Conservation (phyloP, 1,140 invertebrate species). For the Drosophila leontia region DNA sequence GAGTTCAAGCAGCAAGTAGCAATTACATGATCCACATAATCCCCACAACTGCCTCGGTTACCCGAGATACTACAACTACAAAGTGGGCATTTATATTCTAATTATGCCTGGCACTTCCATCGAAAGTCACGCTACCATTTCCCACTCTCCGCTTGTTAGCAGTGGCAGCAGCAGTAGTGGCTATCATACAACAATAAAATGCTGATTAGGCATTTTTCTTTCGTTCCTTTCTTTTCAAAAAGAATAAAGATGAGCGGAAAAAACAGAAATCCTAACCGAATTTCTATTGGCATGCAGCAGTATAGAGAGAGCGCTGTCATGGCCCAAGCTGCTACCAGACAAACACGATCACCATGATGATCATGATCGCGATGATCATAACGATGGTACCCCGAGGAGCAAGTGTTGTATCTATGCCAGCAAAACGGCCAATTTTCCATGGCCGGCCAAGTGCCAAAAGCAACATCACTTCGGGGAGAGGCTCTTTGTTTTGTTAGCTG, state of each 20-base stretch:
- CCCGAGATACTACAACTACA: slow-evolving; percentile 53
- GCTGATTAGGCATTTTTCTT: slow-evolving; percentile 65
- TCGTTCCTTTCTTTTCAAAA: slow-evolving; percentile 16
- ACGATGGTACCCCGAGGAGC: slow-evolving; percentile 59
- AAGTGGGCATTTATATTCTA: slow-evolving; percentile 79
- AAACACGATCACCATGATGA: slow-evolving; percentile 28
- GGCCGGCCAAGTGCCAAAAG: slow-evolving; percentile 59
- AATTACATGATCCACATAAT: slow-evolving; percentile 59
- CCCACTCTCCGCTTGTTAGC: slow-evolving; percentile 44
- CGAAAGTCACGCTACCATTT: slow-evolving; percentile 65
- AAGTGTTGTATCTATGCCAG: slow-evolving; percentile 66
- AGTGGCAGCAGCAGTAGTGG: slow-evolving; percentile 12
- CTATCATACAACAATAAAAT: slow-evolving; percentile 44
- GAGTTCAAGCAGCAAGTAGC: slow-evolving; percentile 14
- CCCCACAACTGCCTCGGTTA: slow-evolving; percentile 26
- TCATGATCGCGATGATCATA: slow-evolving; percentile 27
- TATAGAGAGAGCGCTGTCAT: slow-evolving; percentile 56
- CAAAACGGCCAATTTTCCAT: slow-evolving; percentile 69
- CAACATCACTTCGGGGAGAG: slow-evolving; percentile 52
- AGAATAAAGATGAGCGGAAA: slow-evolving; percentile 27
- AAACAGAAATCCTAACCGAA: slow-evolving; percentile 39
- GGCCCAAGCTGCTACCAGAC: slow-evolving; percentile 47
- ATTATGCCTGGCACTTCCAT: slow-evolving; percentile 64
- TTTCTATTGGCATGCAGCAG: slow-evolving; percentile 59
- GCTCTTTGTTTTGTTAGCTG: slow-evolving; percentile 55